Base-by-base conservation (phyloP, 2,113 vertebrate genomes). In the Salvelinus sp. region DNA sequence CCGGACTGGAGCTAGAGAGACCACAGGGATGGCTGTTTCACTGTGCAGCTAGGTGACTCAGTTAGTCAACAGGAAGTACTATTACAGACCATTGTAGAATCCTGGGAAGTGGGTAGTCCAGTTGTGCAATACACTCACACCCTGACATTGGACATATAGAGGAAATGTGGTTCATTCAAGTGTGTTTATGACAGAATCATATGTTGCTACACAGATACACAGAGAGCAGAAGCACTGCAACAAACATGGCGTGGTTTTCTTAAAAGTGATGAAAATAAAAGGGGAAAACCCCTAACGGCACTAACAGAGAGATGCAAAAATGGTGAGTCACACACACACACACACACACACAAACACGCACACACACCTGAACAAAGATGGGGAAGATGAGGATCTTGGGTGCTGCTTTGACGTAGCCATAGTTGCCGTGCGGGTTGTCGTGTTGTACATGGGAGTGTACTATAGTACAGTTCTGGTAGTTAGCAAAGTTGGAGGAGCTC, bases 381-480 rank as follows among this genome's bases (percentile, higher is more conserved):
- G 97, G 97, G 89, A 98, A 98, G 77, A 98, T 96, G 88, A 98
- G 92, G 64, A 96, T 95, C 63, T 96, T 98, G 76, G 96, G 96
- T 2, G 94, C 90, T 84, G 96, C 91, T 0, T 93, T 94, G 73
- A 94, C 88, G 0, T 95, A 97, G 87, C 95, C 95, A 0, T 95
- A 96, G 81, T 89, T 92, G 3, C 93, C 91, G 81, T 93, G 93
- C 0, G 95, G 93, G 81, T 89, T 92, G 3, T 93, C 92, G 81
- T 93, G 93, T 0, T 95, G 93, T 57, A 92, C 57, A 23, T 96
- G 96, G 0, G 96, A 94, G 81, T 95, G 93, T 87, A 96, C 89
- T 0, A 95, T 92, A 2, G 96, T 94, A 79, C 95, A 97, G 89
- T 96, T 97, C 92, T 97, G 96, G 91, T 98, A 95, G 90, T 95